A percentile compares a stretch with the other conserved stretches of the same genome.
These are phyloP conservation scores for Lathronympha strigana DNA, from an alignment of 2,888 invertebrate genomes.

Conservation along the genomic window DNA sequence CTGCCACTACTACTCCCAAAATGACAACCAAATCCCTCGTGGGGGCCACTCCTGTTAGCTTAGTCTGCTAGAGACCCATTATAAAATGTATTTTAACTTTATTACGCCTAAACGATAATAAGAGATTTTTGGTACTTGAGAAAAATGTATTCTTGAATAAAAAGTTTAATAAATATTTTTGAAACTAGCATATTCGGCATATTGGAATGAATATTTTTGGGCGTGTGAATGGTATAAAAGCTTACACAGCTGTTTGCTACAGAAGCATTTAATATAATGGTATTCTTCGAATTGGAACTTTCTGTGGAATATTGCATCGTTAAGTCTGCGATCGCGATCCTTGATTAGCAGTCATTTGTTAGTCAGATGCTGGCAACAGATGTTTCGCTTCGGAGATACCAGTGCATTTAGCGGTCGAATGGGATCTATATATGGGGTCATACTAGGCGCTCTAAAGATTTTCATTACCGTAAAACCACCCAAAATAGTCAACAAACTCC, in stretches of 20 bases:
- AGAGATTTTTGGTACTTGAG: no score
- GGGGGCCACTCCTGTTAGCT: no score
- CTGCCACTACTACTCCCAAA: no score
- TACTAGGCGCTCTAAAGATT: neutral
- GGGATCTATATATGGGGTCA: neutral
- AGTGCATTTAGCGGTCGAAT: conserved; percentile 16
- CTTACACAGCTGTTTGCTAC: neutral
- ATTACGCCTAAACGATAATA: no score
- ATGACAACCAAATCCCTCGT: no score
- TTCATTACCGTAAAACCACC: no score
- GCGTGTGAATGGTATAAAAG: neutral
- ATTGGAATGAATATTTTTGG: neutral
- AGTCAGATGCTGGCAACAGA: conserved; percentile 35
- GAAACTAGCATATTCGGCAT: no score
- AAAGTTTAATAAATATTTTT: no score
- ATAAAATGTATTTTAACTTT: no score
- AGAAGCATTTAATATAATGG: conserved; percentile 22
- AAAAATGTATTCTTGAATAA: no score
- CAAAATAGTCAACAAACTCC: no score
- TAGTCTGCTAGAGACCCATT: no score
- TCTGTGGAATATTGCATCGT: conserved; percentile 32
- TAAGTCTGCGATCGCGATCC: conserved; percentile 23
- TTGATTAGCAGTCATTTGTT: conserved; percentile 34
- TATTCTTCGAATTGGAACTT: conserved; percentile 26
- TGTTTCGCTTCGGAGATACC: conserved; percentile 18